Evolutionary conservation across 2,888 invertebrate species (phyloP).

Genomic region (Lepidonotus clava): DNA sequence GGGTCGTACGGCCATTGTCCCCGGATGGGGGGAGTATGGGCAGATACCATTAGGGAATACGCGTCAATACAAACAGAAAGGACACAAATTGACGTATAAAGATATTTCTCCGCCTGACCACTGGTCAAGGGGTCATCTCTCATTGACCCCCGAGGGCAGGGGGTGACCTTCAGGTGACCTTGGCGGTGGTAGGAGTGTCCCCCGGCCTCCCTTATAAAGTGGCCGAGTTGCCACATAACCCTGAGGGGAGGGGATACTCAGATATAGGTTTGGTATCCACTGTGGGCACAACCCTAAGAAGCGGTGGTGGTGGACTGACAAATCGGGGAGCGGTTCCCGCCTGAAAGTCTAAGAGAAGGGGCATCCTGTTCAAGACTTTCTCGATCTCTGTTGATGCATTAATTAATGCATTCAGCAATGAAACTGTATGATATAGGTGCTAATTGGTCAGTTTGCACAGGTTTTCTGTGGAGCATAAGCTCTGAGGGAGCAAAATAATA

Average conservation of each 20-base stretch:
- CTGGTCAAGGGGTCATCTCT: conserved; percentile 24
- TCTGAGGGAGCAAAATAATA: too few relatives aligned
- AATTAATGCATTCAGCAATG: too few relatives aligned
- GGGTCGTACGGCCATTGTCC: too few relatives aligned
- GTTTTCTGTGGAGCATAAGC: too few relatives aligned
- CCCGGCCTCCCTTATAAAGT: background rate
- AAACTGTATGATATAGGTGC: too few relatives aligned
- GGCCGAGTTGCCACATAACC: background rate
- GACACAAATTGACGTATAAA: conserved; percentile 18
- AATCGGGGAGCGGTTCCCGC: too few relatives aligned
- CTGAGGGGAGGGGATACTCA: background rate
- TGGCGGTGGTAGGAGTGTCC: background rate
- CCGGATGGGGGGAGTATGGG: too few relatives aligned
- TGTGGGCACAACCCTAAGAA: background rate
- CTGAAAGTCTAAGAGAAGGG: too few relatives aligned
- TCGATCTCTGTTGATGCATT: too few relatives aligned
- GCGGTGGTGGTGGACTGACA: too few relatives aligned
- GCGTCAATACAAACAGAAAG: background rate
- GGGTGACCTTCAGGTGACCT: conserved; percentile 3
- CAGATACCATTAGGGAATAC: background rate
- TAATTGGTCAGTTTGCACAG: too few relatives aligned
- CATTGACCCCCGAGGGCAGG: background rate
- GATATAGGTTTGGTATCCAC: background rate
- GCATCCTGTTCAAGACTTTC: too few relatives aligned
- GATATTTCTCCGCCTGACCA: conserved; percentile 28